Evolutionary conservation across 2,113 vertebrate species (phyloP).

Genomic region (Lipotes vexillifer): DNA sequence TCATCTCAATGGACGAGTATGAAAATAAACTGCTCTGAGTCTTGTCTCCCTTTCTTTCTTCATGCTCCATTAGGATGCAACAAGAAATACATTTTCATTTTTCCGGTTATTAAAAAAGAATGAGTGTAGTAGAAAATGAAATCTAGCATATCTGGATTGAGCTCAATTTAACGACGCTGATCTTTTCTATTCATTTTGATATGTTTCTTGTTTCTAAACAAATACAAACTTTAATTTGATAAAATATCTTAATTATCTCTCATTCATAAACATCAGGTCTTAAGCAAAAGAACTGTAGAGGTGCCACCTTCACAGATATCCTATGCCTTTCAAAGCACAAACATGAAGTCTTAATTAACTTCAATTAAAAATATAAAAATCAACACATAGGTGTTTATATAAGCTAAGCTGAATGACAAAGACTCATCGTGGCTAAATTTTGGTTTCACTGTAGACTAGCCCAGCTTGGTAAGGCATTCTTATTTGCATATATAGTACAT

Average conservation of each 20-base stretch:
- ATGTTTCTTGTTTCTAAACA: slow-evolving; percentile 22
- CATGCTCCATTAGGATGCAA: slow-evolving; percentile 1
- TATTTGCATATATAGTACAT: not conserved
- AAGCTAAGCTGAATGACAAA: not conserved
- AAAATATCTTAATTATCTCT: not conserved
- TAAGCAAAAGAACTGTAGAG: not conserved
- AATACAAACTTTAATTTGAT: not conserved
- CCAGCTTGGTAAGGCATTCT: not conserved
- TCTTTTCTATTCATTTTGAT: not conserved
- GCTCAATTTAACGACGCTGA: slow-evolving; percentile 36
- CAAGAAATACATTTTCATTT: slow-evolving; percentile 32
- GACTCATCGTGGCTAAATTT: not conserved
- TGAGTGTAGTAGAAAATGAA: not conserved
- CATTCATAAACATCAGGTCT: not conserved
- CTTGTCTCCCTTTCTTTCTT: not conserved
- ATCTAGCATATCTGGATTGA: slow-evolving; percentile 35
- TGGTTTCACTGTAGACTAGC: not conserved
- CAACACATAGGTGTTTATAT: not conserved
- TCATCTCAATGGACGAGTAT: not conserved
- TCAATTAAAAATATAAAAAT: slow-evolving; percentile 22
- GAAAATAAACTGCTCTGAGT: not conserved
- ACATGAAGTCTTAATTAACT: not conserved
- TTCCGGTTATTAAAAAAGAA: slow-evolving; percentile 40
- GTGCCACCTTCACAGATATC: not conserved
- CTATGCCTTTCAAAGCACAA: not conserved